Conservation (phyloP, 2,113 vertebrate genomes). For the Ia io region DNA sequence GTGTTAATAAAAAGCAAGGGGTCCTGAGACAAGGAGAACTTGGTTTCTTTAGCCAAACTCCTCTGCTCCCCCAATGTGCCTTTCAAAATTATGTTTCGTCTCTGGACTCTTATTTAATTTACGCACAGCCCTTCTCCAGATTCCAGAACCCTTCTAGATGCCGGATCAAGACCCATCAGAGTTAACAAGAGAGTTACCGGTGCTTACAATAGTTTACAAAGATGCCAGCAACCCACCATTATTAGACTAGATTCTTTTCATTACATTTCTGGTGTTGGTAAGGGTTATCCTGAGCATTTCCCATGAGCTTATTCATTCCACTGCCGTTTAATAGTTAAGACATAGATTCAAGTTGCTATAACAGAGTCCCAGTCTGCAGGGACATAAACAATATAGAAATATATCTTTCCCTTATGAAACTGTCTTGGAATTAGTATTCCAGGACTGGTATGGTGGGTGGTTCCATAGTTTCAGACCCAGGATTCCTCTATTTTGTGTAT, state of each 20-base stretch:
- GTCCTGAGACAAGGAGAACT: too few species aligned
- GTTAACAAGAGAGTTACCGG: not conserved
- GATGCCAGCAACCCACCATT: not conserved
- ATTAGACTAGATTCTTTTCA: not conserved
- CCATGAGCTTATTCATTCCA: not conserved
- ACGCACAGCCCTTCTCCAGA: too few species aligned
- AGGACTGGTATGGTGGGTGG: not conserved
- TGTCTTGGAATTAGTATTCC: not conserved
- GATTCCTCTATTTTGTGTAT: not conserved
- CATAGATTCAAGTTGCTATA: not conserved
- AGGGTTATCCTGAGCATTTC: not conserved
- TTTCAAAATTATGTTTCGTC: too few species aligned
- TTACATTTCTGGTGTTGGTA: not conserved
- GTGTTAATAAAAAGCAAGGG: too few species aligned
- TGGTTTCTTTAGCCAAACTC: too few species aligned
- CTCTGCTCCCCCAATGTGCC: too few species aligned
- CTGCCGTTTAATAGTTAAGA: not conserved
- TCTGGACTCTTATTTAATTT: too few species aligned
- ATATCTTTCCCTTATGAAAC: not conserved
- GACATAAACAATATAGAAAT: not conserved
- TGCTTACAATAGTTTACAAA: not conserved
- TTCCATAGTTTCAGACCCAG: not conserved
- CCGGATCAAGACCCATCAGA: too few species aligned
- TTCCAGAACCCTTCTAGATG: too few species aligned
- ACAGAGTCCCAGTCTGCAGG: not conserved